Evolutionary conservation across 2,888 invertebrate species (phyloP).

Genomic region (Melitaea athalia): DNA sequence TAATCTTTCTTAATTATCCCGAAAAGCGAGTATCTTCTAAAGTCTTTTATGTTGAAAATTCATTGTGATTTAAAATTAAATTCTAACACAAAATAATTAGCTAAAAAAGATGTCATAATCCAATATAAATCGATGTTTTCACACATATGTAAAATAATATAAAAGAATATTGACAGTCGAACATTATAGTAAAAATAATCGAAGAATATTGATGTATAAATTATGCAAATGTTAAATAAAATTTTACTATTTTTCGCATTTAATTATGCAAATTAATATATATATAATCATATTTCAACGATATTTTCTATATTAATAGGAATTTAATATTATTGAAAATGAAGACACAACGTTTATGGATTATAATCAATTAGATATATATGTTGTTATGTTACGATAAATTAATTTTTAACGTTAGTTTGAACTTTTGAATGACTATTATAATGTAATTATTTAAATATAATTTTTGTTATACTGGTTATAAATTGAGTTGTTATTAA

Average conservation of each 20-base stretch:
- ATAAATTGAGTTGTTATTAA: too few relatives aligned
- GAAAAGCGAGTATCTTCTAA: too few relatives aligned
- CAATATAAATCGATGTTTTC: conserved; percentile 1
- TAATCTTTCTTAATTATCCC: too few relatives aligned
- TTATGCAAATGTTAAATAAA: neutral
- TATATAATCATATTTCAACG: neutral
- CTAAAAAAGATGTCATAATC: neutral
- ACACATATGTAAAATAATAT: neutral
- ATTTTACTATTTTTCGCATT: neutral
- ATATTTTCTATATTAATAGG: neutral
- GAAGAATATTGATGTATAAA: neutral
- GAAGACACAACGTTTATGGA: conserved; percentile 2
- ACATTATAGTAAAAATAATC: neutral
- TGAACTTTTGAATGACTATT: neutral
- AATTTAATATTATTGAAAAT: neutral
- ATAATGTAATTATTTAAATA: neutral
- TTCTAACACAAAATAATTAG: neutral
- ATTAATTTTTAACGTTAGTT: neutral
- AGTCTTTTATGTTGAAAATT: too few relatives aligned
- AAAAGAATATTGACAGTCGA: conserved; percentile 6
- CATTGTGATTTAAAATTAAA: too few relatives aligned
- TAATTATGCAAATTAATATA: conserved; percentile 1
- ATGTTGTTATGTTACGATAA: neutral
- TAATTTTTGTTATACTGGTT: neutral
- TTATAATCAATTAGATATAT: conserved; percentile 1